Conservation (phyloP, 2,888 invertebrate species). For the Morinoia aosen region DNA sequence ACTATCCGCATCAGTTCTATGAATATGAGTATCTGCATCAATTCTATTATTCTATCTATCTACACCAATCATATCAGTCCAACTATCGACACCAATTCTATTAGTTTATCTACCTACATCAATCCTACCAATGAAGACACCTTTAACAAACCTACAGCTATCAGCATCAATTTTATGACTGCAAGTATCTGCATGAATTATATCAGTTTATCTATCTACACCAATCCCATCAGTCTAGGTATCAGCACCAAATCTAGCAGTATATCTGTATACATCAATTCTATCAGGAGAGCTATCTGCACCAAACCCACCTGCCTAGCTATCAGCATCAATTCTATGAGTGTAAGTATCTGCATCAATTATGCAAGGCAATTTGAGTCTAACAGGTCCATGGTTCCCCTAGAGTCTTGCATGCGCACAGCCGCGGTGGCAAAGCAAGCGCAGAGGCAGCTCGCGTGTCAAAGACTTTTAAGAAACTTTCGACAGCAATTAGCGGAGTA, state of each 20-base stretch:
- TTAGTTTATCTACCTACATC: neutral
- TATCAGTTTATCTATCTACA: too few species aligned
- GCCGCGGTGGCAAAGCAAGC: neutral
- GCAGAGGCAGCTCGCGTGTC: constrained; percentile 28
- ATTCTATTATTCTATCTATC: too few species aligned
- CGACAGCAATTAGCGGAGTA: constrained; percentile 31
- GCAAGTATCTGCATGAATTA: too few species aligned
- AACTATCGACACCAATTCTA: too few species aligned
- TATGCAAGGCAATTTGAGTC: neutral
- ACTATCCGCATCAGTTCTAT: neutral
- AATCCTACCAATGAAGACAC: neutral
- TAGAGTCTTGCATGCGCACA: neutral
- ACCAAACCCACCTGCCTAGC: too few species aligned
- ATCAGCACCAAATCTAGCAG: too few species aligned
- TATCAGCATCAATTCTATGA: neutral
- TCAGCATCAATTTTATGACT: too few species aligned
- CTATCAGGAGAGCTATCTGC: too few species aligned
- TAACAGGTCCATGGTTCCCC: neutral
- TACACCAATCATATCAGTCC: too few species aligned
- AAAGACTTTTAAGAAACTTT: constrained; percentile 38
- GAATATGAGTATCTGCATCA: too few species aligned
- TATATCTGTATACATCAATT: too few species aligned
- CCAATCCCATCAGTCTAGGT: too few species aligned
- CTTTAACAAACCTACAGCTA: neutral
- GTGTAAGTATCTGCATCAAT: neutral